phyloP scores from a whole-genome alignment of 1,140 invertebrate species.

The Diprion similis region DNA sequence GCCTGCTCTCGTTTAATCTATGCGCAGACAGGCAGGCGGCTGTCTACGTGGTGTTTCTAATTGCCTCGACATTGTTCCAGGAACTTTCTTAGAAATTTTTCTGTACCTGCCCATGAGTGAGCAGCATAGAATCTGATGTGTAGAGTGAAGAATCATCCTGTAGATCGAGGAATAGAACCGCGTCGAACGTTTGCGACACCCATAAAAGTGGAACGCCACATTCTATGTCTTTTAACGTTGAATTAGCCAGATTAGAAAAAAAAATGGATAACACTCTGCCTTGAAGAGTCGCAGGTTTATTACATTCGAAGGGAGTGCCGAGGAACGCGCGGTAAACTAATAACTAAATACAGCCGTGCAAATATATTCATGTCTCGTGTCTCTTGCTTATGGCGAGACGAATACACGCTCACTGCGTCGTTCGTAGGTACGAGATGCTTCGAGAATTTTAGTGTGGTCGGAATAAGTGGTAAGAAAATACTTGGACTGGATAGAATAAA shows the following conservation, averaged over 20 bases:
- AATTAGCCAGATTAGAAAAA: neutral
- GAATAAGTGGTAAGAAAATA: neutral
- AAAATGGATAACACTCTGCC: neutral
- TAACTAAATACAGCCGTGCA: neutral
- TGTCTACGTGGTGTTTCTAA: conserved; percentile 1
- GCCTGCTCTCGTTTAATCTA: neutral
- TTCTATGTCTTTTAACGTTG: neutral
- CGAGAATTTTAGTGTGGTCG: neutral
- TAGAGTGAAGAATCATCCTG: too few relatives aligned
- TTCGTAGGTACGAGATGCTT: neutral
- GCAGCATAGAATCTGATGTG: too few relatives aligned
- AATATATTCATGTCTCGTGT: neutral
- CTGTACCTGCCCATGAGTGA: too few relatives aligned
- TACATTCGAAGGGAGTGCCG: neutral
- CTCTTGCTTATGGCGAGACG: neutral
- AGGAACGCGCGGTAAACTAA: neutral
- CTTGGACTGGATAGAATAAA: too few relatives aligned
- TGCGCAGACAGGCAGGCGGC: too few relatives aligned
- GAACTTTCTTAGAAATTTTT: too few relatives aligned
- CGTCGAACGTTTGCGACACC: too few relatives aligned
- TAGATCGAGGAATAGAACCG: too few relatives aligned
- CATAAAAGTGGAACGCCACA: neutral
- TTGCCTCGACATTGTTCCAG: neutral
- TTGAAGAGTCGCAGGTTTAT: neutral
- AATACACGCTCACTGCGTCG: neutral